Evolutionary conservation across 2,888 invertebrate genomes (phyloP).

Genomic region (Callosobruchus maculatus): DNA sequence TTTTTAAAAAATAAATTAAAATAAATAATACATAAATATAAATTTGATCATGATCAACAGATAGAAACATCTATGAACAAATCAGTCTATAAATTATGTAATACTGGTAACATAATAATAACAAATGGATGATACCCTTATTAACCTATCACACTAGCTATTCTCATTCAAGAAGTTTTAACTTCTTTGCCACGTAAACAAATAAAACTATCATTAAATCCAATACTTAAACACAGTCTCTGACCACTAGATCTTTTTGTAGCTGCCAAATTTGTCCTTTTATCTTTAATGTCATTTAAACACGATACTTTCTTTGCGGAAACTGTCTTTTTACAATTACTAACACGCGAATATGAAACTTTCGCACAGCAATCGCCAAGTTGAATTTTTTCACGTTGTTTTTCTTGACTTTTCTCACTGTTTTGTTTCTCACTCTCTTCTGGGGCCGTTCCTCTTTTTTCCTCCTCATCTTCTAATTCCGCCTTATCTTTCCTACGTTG

Average conservation of each 20-base stretch:
- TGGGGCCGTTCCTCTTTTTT: not conserved
- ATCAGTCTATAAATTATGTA: not conserved
- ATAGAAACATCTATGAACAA: not conserved
- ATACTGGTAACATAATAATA: not conserved
- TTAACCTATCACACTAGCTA: not conserved
- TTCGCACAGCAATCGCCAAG: not conserved
- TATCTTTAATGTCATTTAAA: not conserved
- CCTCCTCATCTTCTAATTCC: not conserved
- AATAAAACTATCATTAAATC: not conserved
- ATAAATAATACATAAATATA: not conserved
- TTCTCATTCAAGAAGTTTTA: not conserved
- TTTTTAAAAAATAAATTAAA: not conserved
- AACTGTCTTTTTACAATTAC: not conserved
- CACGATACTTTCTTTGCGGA: not conserved
- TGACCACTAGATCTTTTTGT: not conserved
- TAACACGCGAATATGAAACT: not conserved
- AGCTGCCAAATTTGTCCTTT: not conserved
- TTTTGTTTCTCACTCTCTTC: not conserved
- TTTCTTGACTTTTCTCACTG: not conserved
- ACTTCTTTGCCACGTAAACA: not conserved
- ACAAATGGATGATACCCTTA: not conserved
- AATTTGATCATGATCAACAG: not conserved
- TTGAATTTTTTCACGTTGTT: not conserved
- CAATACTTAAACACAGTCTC: not conserved
- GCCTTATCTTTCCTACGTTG: constrained; percentile 18